Evolutionary conservation across 2,797 vertebrate genomes (phyloP).

Genomic region (Pseudomugil gertrudae): DNA sequence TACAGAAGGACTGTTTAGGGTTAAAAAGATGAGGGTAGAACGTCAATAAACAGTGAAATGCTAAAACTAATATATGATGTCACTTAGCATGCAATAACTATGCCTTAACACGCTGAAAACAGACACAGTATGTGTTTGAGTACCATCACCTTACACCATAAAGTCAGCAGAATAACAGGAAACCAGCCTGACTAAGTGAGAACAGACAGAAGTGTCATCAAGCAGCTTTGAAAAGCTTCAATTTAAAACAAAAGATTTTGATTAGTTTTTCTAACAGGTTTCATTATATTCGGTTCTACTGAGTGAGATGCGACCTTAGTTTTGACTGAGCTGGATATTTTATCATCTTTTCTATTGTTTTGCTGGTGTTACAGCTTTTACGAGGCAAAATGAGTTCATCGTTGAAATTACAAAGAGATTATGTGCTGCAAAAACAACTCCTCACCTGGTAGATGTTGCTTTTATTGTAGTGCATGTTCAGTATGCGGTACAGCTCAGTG

Average conservation of each 20-base stretch:
- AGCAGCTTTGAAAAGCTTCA: neutral
- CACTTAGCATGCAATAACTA: too few relatives aligned
- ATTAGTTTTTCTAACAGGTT: neutral
- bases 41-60: neutral
- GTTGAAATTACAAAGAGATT: neutral
- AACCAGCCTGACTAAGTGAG: neutral
- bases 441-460: slow-evolving; percentile 86
- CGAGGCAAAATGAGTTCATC: neutral
- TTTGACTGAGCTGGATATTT: neutral
- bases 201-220: neutral
- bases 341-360: neutral
- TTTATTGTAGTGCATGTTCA: slow-evolving; percentile 88
- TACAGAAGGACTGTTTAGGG: too few relatives aligned
- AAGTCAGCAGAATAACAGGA: neutral
- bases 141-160: neutral
- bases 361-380: neutral
- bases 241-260: neutral
- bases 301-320: neutral
- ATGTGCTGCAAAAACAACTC: neutral
- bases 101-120: neutral
- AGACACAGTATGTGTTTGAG: neutral
- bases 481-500: slow-evolving; percentile 84
- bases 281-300: neutral
- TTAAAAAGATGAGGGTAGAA: neutral
- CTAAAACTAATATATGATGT: neutral